Evolutionary conservation across 2,113 vertebrate genomes (phyloP), one percentile per base, ranked within the genome.

Genomic region (Phalacrocorax brasilianus): DNA sequence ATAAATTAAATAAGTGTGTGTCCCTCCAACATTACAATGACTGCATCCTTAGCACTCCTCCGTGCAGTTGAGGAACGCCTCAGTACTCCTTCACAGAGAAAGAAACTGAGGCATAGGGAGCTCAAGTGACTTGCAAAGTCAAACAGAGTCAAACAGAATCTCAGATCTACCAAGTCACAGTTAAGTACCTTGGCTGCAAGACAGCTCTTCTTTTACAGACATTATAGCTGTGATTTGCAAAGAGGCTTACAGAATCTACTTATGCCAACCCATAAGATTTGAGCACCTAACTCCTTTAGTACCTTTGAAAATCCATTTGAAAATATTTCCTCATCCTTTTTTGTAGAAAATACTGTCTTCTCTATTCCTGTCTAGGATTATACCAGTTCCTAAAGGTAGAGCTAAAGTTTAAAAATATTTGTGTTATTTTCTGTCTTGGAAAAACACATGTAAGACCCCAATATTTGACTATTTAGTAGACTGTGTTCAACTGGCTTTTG

Each of bases 251-350:
- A 38, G 53, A 72, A 85, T 62, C 67, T 62, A 12, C 53, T 89
- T 80, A 58, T 4, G 3, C 42, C 24, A 76, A 53, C 23, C 62
- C 2, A 0, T 73, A 35, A 42, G 21, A 86, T 66, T 33, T 92
- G 53, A 91, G 40, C 24, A 86, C 32, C 55, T 58, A 73, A 80
- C 22, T 88, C 63, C 58, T 90, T 80, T 44, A 68, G 49, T 22
- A 44, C 12, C 40, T 85, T 80, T 74, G 42, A 88, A 97, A 95
- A 92, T 76, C 32, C 30, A 55, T 40, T 88, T 68, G 35, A 65
- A 92, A 95, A 66, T 80, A 85, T 14, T 20, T 80, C 83, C 19
- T 61, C 38, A 42, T 72, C 5, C 3, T 42, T 76, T 89, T 78
- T 78, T 44, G 8, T 35, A 53, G 45, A 91, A 86, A 91, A 92